These are phyloP conservation scores for Eilema depressum DNA, from an alignment of 2,888 invertebrate genomes.

Conservation along the genomic window DNA sequence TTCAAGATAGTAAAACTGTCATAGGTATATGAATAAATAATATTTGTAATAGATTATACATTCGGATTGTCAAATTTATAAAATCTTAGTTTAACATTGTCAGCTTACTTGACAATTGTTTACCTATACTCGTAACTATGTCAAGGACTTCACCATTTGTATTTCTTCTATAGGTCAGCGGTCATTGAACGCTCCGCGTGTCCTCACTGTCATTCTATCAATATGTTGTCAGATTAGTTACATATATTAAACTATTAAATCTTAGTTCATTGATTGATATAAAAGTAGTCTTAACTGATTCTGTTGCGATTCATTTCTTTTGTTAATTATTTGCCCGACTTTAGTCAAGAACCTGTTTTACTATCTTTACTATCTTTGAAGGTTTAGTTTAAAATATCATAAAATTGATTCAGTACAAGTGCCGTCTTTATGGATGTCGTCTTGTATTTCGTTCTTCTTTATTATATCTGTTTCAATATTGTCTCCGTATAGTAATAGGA, in stretches of 20 bases:
- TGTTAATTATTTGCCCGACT: too few species aligned
- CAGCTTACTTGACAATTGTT: neutral
- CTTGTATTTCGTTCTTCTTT: slow-evolving; percentile 35
- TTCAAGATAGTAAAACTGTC: too few species aligned
- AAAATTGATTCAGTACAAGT: slow-evolving; percentile 18
- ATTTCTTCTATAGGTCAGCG: neutral
- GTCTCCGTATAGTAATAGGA: slow-evolving; percentile 41
- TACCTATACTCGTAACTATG: too few species aligned
- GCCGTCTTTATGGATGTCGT: slow-evolving; percentile 13
- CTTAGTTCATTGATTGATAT: neutral
- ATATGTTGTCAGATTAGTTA: neutral
- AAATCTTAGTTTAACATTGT: too few species aligned
- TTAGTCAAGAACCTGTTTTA: too few species aligned
- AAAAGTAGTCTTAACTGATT: neutral
- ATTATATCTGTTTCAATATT: slow-evolving; percentile 43
- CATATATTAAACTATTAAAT: neutral
- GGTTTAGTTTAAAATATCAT: slow-evolving; percentile 18
- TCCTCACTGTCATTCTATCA: neutral
- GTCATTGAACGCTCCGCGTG: neutral
- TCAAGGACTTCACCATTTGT: neutral
- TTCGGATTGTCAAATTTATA: too few species aligned
- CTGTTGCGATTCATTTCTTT: neutral
- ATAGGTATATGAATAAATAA: too few species aligned
- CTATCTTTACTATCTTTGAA: neutral
- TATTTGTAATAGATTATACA: too few species aligned